phyloP scores from a whole-genome alignment of 1,140 invertebrate species.

The Solenopsis invicta region DNA sequence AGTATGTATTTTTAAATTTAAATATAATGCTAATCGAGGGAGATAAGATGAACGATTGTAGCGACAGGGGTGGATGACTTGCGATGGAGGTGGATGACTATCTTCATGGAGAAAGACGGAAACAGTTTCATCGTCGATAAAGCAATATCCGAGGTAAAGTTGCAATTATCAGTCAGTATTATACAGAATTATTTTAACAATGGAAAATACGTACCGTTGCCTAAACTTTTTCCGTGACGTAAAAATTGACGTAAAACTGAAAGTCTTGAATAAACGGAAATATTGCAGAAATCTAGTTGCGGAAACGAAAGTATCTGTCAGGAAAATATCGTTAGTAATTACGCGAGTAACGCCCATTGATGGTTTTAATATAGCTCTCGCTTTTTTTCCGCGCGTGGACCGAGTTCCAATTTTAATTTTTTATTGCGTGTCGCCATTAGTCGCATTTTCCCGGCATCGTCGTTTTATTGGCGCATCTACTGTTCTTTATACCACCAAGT shows the following conservation, averaged over 20 bases:
- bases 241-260: background rate
- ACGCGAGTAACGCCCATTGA: conserved; percentile 22
- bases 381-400: conserved; percentile 8
- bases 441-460: conserved; percentile 31
- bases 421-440: conserved; percentile 60
- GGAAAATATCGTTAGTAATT: conserved; percentile 24
- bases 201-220: background rate
- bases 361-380: conserved; percentile 56
- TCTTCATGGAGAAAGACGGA: conserved; percentile 38
- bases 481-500: conserved; percentile 57
- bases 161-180: conserved; percentile 58
- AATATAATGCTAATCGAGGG: conserved; percentile 84
- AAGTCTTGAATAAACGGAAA: conserved; percentile 17
- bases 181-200: conserved; percentile 20
- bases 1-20: conserved; percentile 82
- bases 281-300: background rate
- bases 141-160: conserved; percentile 28
- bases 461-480: conserved; percentile 65
- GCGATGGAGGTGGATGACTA: background rate
- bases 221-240: background rate
- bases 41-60: conserved; percentile 83
- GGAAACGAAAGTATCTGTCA: background rate
- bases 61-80: conserved; percentile 48
- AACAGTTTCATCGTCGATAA: conserved; percentile 65
- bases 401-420: conserved; percentile 65